These are phyloP conservation scores for Gasterosteus aculeatus DNA, from an alignment of 2,113 vertebrate genomes.

Conservation along the genomic window DNA sequence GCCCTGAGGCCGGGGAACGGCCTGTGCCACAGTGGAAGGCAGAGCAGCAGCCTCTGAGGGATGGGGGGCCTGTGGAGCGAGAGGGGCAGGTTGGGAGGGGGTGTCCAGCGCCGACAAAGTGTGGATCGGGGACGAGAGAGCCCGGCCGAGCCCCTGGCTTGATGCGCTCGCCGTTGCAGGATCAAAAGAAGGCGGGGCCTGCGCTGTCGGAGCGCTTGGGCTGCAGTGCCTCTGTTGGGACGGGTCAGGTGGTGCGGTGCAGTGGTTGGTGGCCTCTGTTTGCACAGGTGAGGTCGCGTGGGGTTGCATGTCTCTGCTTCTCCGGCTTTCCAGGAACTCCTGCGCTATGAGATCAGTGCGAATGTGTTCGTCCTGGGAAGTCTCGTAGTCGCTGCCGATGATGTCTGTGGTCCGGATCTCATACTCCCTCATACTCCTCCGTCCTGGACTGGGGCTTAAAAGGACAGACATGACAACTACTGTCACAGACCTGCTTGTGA, in stretches of 20 bases:
- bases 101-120: slow-evolving; percentile 5
- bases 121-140: slow-evolving; percentile 25
- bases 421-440: slow-evolving; percentile 47
- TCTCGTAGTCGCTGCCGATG: slow-evolving; percentile 65
- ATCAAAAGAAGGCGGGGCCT: slow-evolving; percentile 22
- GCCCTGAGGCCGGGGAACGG: slow-evolving; percentile 39
- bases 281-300: slow-evolving; percentile 33
- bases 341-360: slow-evolving; percentile 7
- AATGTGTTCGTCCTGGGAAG: slow-evolving; percentile 49
- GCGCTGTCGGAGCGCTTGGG: slow-evolving; percentile 2
- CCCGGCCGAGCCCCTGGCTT: slow-evolving; percentile 48
- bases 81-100: slow-evolving; percentile 14
- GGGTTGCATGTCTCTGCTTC: slow-evolving; percentile 42
- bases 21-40: slow-evolving; percentile 28
- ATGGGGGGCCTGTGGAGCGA: slow-evolving; percentile 2
- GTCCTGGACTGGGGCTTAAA: slow-evolving; percentile 71
- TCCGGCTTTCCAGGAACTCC: slow-evolving; percentile 38
- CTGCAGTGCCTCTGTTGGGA: slow-evolving; percentile 49
- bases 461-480: slow-evolving; percentile 28
- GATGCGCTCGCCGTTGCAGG: slow-evolving; percentile 14
- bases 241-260: slow-evolving; percentile 35
- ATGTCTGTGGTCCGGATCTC: slow-evolving; percentile 77
- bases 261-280: slow-evolving; percentile 42
- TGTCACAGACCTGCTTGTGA: neutral
- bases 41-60: slow-evolving; percentile 49